Evolutionary conservation across 2,888 invertebrate species (phyloP).

Genomic region (Anaspis maculata): DNA sequence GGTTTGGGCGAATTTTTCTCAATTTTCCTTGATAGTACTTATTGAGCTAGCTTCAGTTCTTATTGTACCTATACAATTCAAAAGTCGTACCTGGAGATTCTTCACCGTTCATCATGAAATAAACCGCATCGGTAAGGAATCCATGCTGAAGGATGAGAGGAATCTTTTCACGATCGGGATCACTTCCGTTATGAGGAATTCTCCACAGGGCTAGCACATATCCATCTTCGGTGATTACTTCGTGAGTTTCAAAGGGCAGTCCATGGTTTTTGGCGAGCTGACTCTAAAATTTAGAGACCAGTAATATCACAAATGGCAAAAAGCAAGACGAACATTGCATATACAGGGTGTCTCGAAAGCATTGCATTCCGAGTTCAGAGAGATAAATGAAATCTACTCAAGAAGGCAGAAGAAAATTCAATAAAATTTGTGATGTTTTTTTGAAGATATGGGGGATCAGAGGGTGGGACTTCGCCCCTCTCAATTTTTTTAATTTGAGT

Average conservation of each 20-base stretch:
- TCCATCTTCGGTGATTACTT: constrained; percentile 66
- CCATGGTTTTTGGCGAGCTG: constrained; percentile 47
- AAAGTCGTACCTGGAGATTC: constrained; percentile 13
- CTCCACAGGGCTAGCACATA: constrained; percentile 55
- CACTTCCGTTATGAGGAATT: constrained; percentile 13
- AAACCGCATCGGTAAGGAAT: constrained; percentile 15
- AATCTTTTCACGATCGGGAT: constrained; percentile 7
- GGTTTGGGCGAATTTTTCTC: too few relatives aligned
- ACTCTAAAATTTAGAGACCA: constrained; percentile 29
- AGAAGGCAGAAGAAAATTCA: too few relatives aligned
- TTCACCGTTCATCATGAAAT: constrained; percentile 20
- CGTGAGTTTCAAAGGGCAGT: constrained; percentile 58
- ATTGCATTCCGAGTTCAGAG: too few relatives aligned
- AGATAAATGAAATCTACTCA: too few relatives aligned
- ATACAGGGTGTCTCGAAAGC: too few relatives aligned
- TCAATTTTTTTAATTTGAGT: too few relatives aligned
- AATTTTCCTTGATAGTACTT: too few relatives aligned
- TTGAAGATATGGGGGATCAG: too few relatives aligned
- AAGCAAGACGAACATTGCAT: neutral
- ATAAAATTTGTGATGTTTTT: too few relatives aligned
- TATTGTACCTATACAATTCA: too few relatives aligned
- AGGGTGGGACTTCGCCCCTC: too few relatives aligned
- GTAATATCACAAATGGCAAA: neutral
- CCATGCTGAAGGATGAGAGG: constrained; percentile 24
- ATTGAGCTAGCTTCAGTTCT: too few relatives aligned